Base-by-base conservation (phyloP, 2,888 invertebrate genomes). In the Macaria liturata region DNA sequence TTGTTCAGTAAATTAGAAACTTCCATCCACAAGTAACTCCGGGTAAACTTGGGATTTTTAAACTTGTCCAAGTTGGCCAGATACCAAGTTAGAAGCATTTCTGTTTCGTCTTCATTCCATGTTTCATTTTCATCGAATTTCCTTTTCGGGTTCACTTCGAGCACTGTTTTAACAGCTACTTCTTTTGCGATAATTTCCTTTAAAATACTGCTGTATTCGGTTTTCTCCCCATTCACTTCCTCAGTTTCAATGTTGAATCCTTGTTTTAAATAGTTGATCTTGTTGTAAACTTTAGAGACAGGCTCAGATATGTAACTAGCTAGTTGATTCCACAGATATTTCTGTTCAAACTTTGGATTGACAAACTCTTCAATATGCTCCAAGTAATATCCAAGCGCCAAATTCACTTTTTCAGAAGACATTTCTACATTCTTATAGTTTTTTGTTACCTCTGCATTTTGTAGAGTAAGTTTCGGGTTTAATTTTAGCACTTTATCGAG, bases 1-100 rank as follows among this genome's bases (percentile, higher is more conserved):
- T 87, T 87, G n/a, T 75, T 76, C 4, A 90, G 62, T 46, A 85
- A 76, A 9, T 75, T 69, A 0, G 88, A 81, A 0, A 81, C 83
- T 45, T 91, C 89, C 70, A 84, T 78, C 91, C 91, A 91, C 0
- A 91, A 66, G 30, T 88, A 89, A 6, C 83, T 87, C 0, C 86
- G 68, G 0, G 86, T 82, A 40, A 78, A 88, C 65, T 88, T 89
- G 0, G 91, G 87, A 52, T 89, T 89, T 58, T 90, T 91, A 59
- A 91, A 91, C 61, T 88, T 88, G 1, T 90, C 89, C 65, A 90
- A 75, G 71, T 90, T 88, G 0, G 80, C 78, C 54, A 90, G 65
- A 68, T 90, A 91, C 90, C 90, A 91, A 4, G 78, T 78, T 6
- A 91, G 47, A 0, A 91, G 72, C 30, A 78, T 73, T 56, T 88